Percentiles rank a stretch among this genome's conserved stretches.
Conservation (phyloP, 53 echinoderm and acorn worm species). For the Arbacia lixula region DNA sequence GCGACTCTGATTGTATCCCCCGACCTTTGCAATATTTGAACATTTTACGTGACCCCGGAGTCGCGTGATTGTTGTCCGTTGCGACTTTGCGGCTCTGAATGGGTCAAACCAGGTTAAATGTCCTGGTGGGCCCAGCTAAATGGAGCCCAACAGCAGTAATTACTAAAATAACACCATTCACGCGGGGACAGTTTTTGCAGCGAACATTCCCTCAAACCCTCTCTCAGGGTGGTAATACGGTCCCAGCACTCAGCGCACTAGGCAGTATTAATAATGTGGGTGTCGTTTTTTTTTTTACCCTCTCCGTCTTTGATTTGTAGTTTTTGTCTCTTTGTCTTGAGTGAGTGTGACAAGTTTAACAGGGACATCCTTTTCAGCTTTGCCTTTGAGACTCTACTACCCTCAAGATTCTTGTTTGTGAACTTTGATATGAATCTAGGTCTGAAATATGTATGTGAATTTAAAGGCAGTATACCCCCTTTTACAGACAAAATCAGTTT, state of each 20-base stretch:
- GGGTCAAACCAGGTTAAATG: constrained; percentile 24
- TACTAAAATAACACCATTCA: constrained; percentile 43
- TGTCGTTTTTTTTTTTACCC: no score
- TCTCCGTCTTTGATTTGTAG: no score
- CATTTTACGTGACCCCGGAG: not conserved
- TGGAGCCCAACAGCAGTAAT: constrained; percentile 21
- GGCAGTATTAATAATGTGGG: constrained; percentile 33
- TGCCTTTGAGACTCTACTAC: no score
- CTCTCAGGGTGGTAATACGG: constrained; percentile 27
- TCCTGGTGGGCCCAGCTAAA: constrained; percentile 25
- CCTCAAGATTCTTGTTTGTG: no score
- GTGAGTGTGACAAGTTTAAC: no score
- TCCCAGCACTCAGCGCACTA: constrained; percentile 18
- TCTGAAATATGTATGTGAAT: no score
- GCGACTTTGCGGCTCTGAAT: not conserved
- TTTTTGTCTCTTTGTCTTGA: no score
- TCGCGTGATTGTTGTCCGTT: not conserved
- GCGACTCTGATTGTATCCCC: no score
- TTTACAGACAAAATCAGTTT: no score
- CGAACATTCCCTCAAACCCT: not conserved
- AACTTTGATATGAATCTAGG: no score
- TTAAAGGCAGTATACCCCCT: no score
- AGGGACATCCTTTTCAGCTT: no score
- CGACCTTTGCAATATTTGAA: constrained; percentile 14
- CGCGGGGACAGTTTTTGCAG: constrained; percentile 19